These are phyloP conservation scores for Pristiophorus japonicus DNA, from an alignment of 2,113 vertebrate species.

Conservation along the genomic window DNA sequence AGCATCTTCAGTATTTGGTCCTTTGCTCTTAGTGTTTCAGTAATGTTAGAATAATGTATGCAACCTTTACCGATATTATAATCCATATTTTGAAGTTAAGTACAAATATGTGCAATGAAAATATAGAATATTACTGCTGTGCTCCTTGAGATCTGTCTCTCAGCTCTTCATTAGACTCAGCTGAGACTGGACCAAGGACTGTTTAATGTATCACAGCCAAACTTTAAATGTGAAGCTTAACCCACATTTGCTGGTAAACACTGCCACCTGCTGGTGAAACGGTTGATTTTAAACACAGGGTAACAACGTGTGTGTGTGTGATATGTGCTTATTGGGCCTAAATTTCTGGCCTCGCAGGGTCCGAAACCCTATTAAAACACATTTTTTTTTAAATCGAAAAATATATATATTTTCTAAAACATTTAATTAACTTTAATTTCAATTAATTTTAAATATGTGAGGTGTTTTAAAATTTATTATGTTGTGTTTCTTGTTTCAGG, in stretches of 20 bases:
- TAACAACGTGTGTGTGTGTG: background rate
- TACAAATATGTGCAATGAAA: background rate
- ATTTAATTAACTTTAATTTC: no score
- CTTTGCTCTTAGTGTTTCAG: background rate
- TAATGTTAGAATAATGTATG: background rate
- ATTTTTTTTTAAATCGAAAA: no score
- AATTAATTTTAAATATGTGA: no score
- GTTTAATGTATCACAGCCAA: background rate
- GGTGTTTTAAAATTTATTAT: no score
- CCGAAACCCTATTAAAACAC: no score
- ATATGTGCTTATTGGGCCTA: no score
- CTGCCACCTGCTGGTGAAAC: constrained; percentile 3
- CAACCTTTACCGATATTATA: background rate
- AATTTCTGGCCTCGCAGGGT: no score
- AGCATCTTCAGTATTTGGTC: background rate
- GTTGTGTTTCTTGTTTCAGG: no score
- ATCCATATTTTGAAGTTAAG: background rate
- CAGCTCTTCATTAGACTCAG: background rate
- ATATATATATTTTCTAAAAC: no score
- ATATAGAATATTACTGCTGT: background rate
- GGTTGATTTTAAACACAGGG: background rate
- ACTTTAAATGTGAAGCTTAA: background rate
- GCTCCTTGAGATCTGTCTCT: background rate
- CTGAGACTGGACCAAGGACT: background rate
- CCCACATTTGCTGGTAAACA: constrained; percentile 21